Base-by-base conservation (phyloP, 2,797 vertebrate species). In the Eulemur albifrons region DNA sequence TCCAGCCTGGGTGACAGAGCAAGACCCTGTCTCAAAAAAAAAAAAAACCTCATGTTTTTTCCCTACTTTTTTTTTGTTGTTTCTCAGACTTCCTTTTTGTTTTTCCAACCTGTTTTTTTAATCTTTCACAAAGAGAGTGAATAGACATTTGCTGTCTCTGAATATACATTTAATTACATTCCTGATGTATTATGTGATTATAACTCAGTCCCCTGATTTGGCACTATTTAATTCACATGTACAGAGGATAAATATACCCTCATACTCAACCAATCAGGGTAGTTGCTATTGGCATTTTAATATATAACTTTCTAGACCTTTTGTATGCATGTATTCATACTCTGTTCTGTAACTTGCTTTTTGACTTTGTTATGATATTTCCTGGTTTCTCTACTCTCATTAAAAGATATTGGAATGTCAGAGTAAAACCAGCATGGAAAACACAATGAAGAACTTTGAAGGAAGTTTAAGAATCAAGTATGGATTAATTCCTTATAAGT, bases 101-200 rank as follows among this genome's bases (percentile, higher is more conserved):
- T 57, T 67, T 65, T 50, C 59, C 13, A 21, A 15, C 12, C 61
- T 81, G 15, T 81, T 77, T 57, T 87, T 88, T 73, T 13, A 67
- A 38, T 48, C 40, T 13, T 83, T 40, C 15, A 73, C 67, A 82
- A 45, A 35, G 76, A 61, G 25, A 65, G 84, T 65, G n/a, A n/a
- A 25, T 45, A 82, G 35, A 80, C 2, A 3, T 63, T 25, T 65
- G 35, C 30, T 50, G 20, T 67, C 35, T 65, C 35, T 85, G 70
- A 76, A 63, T 73, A 21, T 70, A 79, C 52, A 61, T 93, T 93
- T 87, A 63, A 57, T 91, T 95, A 12, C 15, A 45, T 87, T 92
- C 23, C 73, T 73, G 52, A 45, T 79, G 32, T 72, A 63, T 79
- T 63, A 21, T 79, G 52, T 79, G 43, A 73, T 48, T 79, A n/a